Evolutionary conservation across 2,888 invertebrate species (phyloP), one percentile per base, ranked within the genome.

Genomic region (Aromia moschata): DNA sequence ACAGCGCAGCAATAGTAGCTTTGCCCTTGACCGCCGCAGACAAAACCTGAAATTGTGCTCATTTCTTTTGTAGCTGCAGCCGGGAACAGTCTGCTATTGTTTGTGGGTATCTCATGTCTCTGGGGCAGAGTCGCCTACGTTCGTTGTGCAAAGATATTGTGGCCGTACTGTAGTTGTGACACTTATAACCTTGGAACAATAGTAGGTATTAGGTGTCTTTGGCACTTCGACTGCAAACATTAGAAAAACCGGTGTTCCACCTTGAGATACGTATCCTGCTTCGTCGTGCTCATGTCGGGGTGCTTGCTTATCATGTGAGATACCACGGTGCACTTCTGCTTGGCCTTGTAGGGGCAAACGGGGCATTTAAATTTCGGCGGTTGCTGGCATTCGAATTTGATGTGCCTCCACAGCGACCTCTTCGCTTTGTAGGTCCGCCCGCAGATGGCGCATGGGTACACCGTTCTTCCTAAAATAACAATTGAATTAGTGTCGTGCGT

Each of bases 331-430:
- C 45, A 41, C 36, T 61, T 65, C 9, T 60, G 63, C 36, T 67
- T 67, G 0, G 62, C 58, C 25, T 25, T 63, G 43, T 65, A 67
- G 11, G 43, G 17, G 33, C 67, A 67, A 16, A 31, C 18, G 3
- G 58, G 53, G 31, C 69, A 69, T 18, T 52, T 20, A 55, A 69
- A 69, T 33, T 36, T 47, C 2, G 67, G 62, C 17, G 49, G 58
- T 16, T 60, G 56, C 33, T 65, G 62, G 36, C 69, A 69, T 41
- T 64, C 65, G 38, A 55, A 67, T 17, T 60, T 59, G 5, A 57
- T 51, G 44, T 70, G 69, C 25, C 65, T 47, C 62, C 58, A 58
- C 15, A 66, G 33, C 1, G 67, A 67, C 7, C 60, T 59, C 38
- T 47, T 43, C 7, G 47, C 52, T 33, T 53, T 64, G 56, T 70